These are phyloP conservation scores for Strigamia crassipes DNA, from an alignment of 2,888 invertebrate genomes.

Conservation along the genomic window DNA sequence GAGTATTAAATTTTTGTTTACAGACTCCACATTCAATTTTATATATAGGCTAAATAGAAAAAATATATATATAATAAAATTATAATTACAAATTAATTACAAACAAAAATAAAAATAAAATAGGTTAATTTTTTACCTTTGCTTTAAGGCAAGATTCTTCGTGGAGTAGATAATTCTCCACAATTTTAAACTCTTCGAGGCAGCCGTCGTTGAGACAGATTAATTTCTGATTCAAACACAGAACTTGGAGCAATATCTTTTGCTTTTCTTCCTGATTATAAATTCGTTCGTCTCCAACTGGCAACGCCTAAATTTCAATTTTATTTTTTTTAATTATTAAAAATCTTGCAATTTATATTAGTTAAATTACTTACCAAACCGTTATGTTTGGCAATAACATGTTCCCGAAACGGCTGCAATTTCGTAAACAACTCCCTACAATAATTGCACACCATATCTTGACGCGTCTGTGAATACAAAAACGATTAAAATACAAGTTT, in stretches of 20 bases:
- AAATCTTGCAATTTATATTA: background rate
- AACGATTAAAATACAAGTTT: background rate
- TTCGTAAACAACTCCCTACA: background rate
- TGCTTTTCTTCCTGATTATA: background rate
- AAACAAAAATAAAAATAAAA: background rate
- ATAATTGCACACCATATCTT: slow-evolving; percentile 2
- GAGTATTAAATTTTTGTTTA: background rate
- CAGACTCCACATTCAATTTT: slow-evolving; percentile 27
- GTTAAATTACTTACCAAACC: slow-evolving; percentile 10
- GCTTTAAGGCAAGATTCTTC: slow-evolving; percentile 15
- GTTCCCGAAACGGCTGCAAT: background rate
- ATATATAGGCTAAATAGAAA: background rate
- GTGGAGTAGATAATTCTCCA: background rate
- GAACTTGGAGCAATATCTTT: background rate
- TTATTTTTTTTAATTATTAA: background rate
- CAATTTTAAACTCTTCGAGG: background rate
- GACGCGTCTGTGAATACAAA: background rate
- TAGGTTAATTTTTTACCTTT: background rate
- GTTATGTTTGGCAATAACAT: slow-evolving; percentile 16
- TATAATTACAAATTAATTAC: background rate
- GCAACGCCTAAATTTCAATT: background rate
- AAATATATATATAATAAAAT: background rate
- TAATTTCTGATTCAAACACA: background rate
- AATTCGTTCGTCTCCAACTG: slow-evolving; percentile 6
- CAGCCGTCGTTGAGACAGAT: slow-evolving; percentile 1